Conservation (phyloP, 2,888 invertebrate species). For the Drosophila anomelani region DNA sequence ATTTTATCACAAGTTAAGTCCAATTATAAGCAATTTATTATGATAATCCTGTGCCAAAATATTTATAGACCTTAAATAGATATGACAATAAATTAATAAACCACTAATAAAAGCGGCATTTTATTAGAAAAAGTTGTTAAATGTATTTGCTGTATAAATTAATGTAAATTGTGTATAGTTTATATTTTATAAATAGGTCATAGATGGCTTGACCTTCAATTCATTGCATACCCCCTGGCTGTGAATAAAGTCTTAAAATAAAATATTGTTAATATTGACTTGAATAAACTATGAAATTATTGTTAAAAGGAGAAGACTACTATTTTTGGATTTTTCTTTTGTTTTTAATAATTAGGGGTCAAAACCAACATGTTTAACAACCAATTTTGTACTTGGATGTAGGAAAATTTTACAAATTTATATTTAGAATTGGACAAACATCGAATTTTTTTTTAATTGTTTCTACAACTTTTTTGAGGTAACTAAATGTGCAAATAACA, state of each 20-base stretch:
- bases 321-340: background rate
- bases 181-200: too few relatives aligned
- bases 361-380: background rate
- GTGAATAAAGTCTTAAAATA: too few relatives aligned
- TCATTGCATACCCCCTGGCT: constrained; percentile 1
- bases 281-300: too few relatives aligned
- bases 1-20: background rate
- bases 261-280: too few relatives aligned
- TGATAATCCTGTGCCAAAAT: background rate
- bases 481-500: background rate
- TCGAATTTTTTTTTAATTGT: background rate
- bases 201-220: background rate
- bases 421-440: background rate
- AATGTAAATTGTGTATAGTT: background rate
- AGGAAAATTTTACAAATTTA: background rate
- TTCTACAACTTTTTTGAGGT: background rate
- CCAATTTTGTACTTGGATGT: background rate
- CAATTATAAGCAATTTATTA: background rate
- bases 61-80: background rate
- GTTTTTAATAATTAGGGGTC: background rate
- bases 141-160: background rate
- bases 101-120: background rate
- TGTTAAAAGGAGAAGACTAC: background rate
- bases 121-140: background rate
- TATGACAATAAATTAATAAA: background rate